Evolutionary conservation across 2,113 vertebrate species (phyloP), one percentile per base, ranked within the genome.

Genomic region (Pardalotus punctatus): DNA sequence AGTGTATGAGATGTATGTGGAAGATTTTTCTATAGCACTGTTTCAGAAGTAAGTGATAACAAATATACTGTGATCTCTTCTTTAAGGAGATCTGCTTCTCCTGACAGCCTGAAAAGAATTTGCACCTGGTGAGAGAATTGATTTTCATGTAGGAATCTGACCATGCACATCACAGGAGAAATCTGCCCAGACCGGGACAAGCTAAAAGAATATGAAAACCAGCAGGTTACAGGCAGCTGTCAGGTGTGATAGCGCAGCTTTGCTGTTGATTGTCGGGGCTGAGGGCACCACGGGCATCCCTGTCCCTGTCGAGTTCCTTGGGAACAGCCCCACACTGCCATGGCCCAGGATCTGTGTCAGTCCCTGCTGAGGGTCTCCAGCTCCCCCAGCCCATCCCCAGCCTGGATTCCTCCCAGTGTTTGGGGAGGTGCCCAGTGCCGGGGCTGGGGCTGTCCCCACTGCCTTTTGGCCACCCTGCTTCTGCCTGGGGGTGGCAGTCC

Each of bases 381-480:
- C 4, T 36, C 35, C 23, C 10, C 25, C 4, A 47, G 29, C 9
- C 42, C n/a, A 43, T 3, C 5, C 1, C 29, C 3, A 2, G 18
- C 5, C 25, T 31, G 1, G 3, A 3, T 6, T 9, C 0, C 1
- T 56, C 6, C 33, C 1, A 4, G 7, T 25, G 24, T 9, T 11
- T 36, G 38, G 57, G 35, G 17, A 51, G 1, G 4, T 81, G 22
- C 9, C 22, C 8, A 33, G 3, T 28, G 22, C 23, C 20, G 7
- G 40, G 25, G 27, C 10, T 76, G 27, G 21, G 33, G 2, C 11
- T 80, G 36, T 12, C 20, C 20, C 16, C 27, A 8, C 2, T 38
- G 21, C 1, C 6, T 27, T 25, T 8, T 21, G 11, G 17, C 9
- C 19, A 25, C 24, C 4, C 25, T 71, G 38, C 14, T 83, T 25